Conservation (phyloP, 1,140 invertebrate species). For the Galleria mellonella region DNA sequence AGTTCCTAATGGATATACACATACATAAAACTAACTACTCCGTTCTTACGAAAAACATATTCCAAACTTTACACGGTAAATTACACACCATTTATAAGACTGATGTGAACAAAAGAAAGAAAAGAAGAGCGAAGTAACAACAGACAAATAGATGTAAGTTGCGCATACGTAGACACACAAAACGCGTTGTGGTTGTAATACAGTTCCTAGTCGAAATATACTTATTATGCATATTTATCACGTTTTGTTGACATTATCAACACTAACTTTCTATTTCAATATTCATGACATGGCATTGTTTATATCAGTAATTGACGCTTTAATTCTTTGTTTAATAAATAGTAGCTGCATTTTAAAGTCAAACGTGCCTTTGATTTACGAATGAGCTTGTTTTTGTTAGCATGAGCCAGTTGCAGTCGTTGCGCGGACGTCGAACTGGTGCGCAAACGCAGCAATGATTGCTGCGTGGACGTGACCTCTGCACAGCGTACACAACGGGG, state of each 20-base stretch:
- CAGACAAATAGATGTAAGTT: not conserved
- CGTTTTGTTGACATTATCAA: conserved; percentile 7
- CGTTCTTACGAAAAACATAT: not conserved
- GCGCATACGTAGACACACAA: not conserved
- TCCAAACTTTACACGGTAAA: conserved; percentile 1
- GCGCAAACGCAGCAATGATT: conserved; percentile 16
- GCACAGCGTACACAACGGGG: conserved; percentile 27
- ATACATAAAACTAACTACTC: too few relatives aligned
- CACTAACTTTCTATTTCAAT: conserved; percentile 29
- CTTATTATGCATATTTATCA: conserved; percentile 8
- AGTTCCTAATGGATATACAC: too few relatives aligned
- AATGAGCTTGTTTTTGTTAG: conserved; percentile 13
- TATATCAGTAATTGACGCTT: conserved; percentile 22
- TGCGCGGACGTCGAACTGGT: conserved; percentile 37
- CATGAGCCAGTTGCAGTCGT: conserved; percentile 8
- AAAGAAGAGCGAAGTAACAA: not conserved
- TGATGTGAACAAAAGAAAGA: conserved; percentile 1
- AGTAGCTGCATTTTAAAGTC: conserved; percentile 13
- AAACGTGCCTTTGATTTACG: conserved; percentile 4
- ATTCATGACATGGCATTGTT: conserved; percentile 31
- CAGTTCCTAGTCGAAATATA: too few relatives aligned
- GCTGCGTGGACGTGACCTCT: conserved; percentile 50
- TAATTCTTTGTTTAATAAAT: conserved; percentile 15
- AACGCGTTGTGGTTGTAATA: not conserved
- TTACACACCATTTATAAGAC: conserved; percentile 1